Percentiles rank a stretch among this genome's conserved stretches.
phyloP scores from a whole-genome alignment of 2,113 vertebrate species.

The Lepisosteus oculatus region DNA sequence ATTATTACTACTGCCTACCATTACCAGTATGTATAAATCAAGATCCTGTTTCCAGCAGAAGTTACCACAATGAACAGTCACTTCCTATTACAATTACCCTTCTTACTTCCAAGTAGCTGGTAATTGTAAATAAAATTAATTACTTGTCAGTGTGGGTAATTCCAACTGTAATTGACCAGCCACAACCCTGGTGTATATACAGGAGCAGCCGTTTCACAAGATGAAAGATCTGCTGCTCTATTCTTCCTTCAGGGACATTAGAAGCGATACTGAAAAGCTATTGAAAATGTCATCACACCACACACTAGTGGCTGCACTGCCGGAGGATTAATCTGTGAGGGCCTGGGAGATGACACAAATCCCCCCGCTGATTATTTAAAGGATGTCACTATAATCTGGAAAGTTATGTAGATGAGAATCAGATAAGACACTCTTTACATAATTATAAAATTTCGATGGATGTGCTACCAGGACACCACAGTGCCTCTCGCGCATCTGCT shows the following conservation, averaged over 20 bases:
- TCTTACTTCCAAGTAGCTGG: conserved; percentile 2
- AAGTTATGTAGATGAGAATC: conserved; percentile 31
- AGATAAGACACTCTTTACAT: conserved; percentile 26
- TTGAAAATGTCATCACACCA: conserved; percentile 25
- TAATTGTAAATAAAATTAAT: conserved; percentile 25
- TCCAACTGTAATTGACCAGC: conserved; percentile 13
- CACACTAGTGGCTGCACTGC: conserved; percentile 8
- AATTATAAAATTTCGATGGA: conserved; percentile 26
- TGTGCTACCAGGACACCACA: conserved; percentile 4
- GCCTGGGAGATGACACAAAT: conserved; percentile 36
- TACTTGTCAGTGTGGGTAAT: conserved; percentile 20
- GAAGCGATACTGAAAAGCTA: conserved; percentile 20
- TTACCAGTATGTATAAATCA: too few species aligned
- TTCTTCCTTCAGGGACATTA: conserved; percentile 15
- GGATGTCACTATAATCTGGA: conserved; percentile 35
- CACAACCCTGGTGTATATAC: conserved; percentile 13
- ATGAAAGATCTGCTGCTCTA: conserved; percentile 7
- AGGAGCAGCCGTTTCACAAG: not conserved
- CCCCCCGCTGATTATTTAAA: conserved; percentile 42
- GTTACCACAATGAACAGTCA: not conserved
- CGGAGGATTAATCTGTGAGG: conserved; percentile 34
- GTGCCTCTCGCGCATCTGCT: not conserved
- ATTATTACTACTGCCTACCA: too few species aligned
- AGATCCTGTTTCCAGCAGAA: too few species aligned
- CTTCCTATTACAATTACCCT: conserved; percentile 8